These are phyloP conservation scores for Hirtodrosophila histrioides DNA, from an alignment of 2,888 invertebrate genomes.

Conservation along the genomic window DNA sequence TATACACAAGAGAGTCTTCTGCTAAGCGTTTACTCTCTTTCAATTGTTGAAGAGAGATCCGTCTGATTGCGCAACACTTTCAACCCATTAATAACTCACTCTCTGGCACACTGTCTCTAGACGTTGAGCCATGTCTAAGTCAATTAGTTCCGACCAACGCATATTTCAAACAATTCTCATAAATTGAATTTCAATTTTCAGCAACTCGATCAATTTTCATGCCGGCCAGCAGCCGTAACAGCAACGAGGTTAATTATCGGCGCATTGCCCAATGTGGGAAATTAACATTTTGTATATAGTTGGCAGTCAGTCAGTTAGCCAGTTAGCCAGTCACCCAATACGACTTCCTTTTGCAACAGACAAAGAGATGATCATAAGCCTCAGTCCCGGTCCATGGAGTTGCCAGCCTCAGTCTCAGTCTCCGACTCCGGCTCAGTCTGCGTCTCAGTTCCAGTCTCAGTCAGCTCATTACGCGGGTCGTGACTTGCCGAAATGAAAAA, in stretches of 20 bases:
- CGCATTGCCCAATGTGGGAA: conserved; percentile 69
- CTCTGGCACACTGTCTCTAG: neutral
- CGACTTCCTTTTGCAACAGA: conserved; percentile 66
- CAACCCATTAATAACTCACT: conserved; percentile 1
- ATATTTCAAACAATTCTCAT: conserved; percentile 41
- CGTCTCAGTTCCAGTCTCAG: conserved; percentile 24
- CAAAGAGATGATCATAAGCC: conserved; percentile 71
- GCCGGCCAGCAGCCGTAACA: conserved; percentile 42
- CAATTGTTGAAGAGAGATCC: no score
- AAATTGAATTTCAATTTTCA: conserved; percentile 59
- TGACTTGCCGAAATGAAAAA: conserved; percentile 78
- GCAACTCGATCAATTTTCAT: conserved; percentile 52
- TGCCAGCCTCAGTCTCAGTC: conserved; percentile 15
- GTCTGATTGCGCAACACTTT: conserved; percentile 6
- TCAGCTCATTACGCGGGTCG: conserved; percentile 77
- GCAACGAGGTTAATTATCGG: conserved; percentile 75
- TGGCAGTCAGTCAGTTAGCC: conserved; percentile 17
- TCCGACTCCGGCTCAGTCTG: neutral
- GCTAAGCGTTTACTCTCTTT: no score
- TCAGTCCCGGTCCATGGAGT: conserved; percentile 41
- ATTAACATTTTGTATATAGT: conserved; percentile 63
- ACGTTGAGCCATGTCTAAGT: conserved; percentile 34
- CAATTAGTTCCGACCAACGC: conserved; percentile 32
- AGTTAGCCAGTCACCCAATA: conserved; percentile 30
- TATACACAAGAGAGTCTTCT: neutral